phyloP scores from a whole-genome alignment of 2,113 vertebrate species.

The Chionomys nivalis region DNA sequence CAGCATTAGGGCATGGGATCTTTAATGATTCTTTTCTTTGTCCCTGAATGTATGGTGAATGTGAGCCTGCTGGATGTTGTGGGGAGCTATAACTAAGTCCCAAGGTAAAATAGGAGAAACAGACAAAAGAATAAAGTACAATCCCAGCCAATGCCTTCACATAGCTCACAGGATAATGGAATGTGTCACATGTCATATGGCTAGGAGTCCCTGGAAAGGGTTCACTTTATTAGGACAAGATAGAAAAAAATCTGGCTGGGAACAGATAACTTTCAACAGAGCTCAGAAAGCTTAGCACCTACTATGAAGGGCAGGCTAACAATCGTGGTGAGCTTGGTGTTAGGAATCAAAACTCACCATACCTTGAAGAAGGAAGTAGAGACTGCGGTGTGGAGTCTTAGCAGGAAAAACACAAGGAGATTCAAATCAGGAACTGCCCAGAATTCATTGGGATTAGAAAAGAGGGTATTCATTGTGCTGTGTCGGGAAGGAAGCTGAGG shows the following conservation, averaged over 20 bases:
- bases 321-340: no score
- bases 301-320: background rate
- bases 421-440: fast-evolving
- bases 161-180: background rate
- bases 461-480: fast-evolving
- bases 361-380: background rate
- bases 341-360: background rate
- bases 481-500: no score
- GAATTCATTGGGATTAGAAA: background rate
- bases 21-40: background rate
- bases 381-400: background rate
- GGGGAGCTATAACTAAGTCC: background rate
- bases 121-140: background rate
- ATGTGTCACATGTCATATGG: background rate
- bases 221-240: background rate
- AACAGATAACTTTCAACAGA: background rate
- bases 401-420: background rate
- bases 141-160: fast-evolving
- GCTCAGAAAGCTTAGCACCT: background rate
- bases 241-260: background rate
- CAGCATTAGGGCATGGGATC: background rate
- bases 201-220: background rate
- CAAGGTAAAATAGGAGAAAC: background rate
- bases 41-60: background rate
- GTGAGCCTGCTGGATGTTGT: background rate